Base-by-base conservation (phyloP, 2,888 invertebrate genomes). In the Drosophila quinaria region DNA sequence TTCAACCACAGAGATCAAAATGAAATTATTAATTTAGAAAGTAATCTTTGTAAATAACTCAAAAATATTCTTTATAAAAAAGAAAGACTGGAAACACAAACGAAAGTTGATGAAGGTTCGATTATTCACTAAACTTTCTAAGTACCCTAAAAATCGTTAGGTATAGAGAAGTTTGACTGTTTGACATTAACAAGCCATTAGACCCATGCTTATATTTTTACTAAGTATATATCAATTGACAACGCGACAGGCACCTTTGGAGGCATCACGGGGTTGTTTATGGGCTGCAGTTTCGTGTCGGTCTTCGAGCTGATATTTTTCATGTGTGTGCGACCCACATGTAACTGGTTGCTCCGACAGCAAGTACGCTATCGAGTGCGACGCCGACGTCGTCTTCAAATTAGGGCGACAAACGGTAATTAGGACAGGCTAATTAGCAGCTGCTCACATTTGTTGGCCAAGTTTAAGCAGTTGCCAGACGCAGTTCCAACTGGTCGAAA, bases 281-380 rank as follows among this genome's bases (percentile, higher is more conserved):
- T 95, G 47, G 96, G 96, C 9, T 96, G 95, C 87, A 96, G 95
- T 52, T 93, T 96, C 11, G 94, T 96, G 74, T 94, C 95, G 0
- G 94, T 94, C 5, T 94, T 95, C 56, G 96, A 96, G 90, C 81
- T 95, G 22, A 77, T 95, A 31, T 94, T 92, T 73, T 91, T 92
- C 22, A 68, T 84, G n/a, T 85, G 89, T 44, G 87, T 91, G 22
- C 87, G 91, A 33, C 91, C 92, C 17, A 69, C 86, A 13, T 90
- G 91, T 58, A 84, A 91, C 73, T 91, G 91, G 91, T 51, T 90
- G 47, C 86, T 89, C 13, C 74, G 79, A 19, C 81, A 87, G 47
- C 80, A 81, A 71, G 87, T 90, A 55, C 80, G 79, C 15, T 82
- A 89, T 75, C 78, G 87, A 19, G 73, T 74, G 25, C 78, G 70